Evolutionary conservation across 2,888 invertebrate species (phyloP).

Genomic region (Ctena decussata): DNA sequence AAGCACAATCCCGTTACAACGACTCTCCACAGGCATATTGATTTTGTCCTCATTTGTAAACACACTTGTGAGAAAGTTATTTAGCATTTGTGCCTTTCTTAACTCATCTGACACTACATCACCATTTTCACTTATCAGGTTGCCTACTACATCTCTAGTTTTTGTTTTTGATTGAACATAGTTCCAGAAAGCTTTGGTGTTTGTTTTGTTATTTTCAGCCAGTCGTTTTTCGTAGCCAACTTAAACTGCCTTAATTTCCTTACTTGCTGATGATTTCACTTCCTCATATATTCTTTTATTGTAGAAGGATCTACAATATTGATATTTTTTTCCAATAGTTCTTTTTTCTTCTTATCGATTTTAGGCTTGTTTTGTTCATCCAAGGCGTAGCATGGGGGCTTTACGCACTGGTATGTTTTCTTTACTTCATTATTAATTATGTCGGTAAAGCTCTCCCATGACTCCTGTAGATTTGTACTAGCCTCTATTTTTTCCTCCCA

Average conservation of each 20-base stretch:
- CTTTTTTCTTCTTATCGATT: conserved; percentile 11
- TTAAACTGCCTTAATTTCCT: conserved; percentile 12
- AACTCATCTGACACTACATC: not conserved
- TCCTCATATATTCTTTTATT: conserved; percentile 17
- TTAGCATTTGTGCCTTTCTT: conserved; percentile 21
- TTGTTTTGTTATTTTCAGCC: conserved; percentile 30
- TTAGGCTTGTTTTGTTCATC: not conserved
- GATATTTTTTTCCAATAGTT: conserved; percentile 5
- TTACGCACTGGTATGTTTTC: not conserved
- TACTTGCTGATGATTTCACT: conserved; percentile 24
- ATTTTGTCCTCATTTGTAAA: conserved; percentile 15
- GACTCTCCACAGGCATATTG: not conserved
- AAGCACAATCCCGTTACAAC: not conserved
- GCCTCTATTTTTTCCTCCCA: not conserved
- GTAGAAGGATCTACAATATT: not conserved
- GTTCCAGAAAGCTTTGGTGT: conserved; percentile 41
- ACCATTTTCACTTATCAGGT: conserved; percentile 3
- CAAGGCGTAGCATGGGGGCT: not conserved
- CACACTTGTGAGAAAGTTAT: conserved; percentile 23
- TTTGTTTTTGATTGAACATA: conserved; percentile 35
- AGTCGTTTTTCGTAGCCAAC: conserved; percentile 12
- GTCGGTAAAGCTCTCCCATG: not conserved
- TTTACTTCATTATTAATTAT: not conserved
- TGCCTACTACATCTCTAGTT: conserved; percentile 12
- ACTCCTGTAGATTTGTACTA: not conserved